phyloP scores from a whole-genome alignment of 2,888 invertebrate species.

The Parnassius apollo region DNA sequence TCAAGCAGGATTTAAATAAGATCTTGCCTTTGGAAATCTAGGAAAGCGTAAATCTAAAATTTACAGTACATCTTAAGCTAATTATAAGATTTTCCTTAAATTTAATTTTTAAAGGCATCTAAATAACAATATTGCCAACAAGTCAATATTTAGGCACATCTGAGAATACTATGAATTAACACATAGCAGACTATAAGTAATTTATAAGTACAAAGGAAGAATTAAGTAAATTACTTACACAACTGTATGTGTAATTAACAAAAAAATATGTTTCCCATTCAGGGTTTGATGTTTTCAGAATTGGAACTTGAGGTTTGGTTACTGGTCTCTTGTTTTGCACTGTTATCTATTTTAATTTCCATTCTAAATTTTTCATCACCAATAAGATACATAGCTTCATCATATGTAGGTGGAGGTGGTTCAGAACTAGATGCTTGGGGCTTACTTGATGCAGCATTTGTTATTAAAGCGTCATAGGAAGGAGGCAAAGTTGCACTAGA shows the following conservation, averaged over 20 bases:
- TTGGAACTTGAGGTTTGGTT: conserved; percentile 48
- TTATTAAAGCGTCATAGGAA: conserved; percentile 82
- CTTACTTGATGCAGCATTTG: conserved; percentile 61
- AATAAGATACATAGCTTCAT: conserved; percentile 82
- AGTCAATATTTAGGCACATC: conserved; percentile 74
- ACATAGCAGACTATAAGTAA: conserved; percentile 56
- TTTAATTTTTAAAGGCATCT: conserved; percentile 26
- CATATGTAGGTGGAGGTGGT: conserved; percentile 83
- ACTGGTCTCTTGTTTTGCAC: conserved; percentile 66
- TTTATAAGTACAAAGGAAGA: conserved; percentile 74
- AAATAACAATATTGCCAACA: conserved; percentile 59
- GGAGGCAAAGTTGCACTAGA: conserved; percentile 83
- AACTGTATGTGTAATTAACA: conserved; percentile 37
- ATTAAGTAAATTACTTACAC: conserved; percentile 64
- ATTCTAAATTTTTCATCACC: conserved; percentile 65
- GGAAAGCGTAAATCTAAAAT: conserved; percentile 13
- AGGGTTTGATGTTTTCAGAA: conserved; percentile 64
- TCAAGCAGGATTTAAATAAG: too few species aligned
- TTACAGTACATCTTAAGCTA: conserved; percentile 26
- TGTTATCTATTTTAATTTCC: conserved; percentile 54
- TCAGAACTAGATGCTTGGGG: conserved; percentile 76
- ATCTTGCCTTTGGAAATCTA: background rate
- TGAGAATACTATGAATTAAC: conserved; percentile 59
- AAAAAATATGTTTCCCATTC: conserved; percentile 43
- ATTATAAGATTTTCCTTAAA: conserved; percentile 23